Evolutionary conservation across 1,140 invertebrate species (phyloP).

Genomic region (Littorina saxatilis): DNA sequence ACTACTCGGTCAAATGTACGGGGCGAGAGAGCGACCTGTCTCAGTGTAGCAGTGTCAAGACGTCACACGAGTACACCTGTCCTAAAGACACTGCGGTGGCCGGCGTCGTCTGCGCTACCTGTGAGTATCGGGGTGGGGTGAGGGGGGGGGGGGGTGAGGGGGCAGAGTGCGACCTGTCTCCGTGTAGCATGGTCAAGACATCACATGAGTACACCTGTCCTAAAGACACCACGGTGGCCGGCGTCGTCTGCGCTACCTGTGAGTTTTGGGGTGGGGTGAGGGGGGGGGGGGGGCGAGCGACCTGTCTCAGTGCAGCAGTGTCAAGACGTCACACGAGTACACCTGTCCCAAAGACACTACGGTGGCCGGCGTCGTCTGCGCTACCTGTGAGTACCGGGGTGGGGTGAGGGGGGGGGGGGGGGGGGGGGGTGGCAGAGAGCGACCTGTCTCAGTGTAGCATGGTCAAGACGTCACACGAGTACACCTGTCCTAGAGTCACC

Average conservation of each 20-base stretch:
- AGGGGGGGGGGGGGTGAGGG: too few relatives aligned
- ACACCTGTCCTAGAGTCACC: neutral
- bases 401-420: too few relatives aligned
- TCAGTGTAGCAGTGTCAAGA: slow-evolving; percentile 25
- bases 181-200: too few relatives aligned
- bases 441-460: too few relatives aligned
- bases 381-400: neutral
- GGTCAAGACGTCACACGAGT: too few relatives aligned
- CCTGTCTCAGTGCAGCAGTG: slow-evolving; percentile 34
- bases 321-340: neutral
- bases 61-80: neutral
- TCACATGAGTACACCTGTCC: neutral
- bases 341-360: neutral
- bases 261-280: too few relatives aligned
- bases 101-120: neutral
- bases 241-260: neutral
- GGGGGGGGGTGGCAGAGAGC: too few relatives aligned
- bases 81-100: neutral
- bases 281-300: slow-evolving; percentile 41
- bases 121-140: too few relatives aligned
- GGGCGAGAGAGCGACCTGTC: slow-evolving; percentile 38
- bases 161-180: too few relatives aligned
- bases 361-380: neutral
- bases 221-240: neutral
- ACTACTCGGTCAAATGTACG: slow-evolving; percentile 47